These are phyloP conservation scores for Lycaon pictus DNA, from an alignment of 2,113 vertebrate species.

Conservation along the genomic window DNA sequence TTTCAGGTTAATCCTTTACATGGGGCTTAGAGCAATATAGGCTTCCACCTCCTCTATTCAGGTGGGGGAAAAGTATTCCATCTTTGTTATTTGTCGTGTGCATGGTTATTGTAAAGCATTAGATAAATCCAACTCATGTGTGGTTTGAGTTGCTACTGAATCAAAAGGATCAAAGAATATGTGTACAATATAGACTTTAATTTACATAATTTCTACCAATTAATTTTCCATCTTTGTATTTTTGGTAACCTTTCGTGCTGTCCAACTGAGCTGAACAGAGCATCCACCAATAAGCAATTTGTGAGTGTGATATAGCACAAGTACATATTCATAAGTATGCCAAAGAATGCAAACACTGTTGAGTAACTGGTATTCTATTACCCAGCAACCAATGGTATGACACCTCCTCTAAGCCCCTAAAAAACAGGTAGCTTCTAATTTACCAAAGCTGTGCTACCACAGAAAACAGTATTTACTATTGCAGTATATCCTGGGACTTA, in stretches of 20 bases:
- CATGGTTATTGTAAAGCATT: background rate
- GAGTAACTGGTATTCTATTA: background rate
- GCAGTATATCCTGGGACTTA: background rate
- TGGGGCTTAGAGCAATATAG: background rate
- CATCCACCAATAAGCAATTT: constrained; percentile 1
- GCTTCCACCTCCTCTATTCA: background rate
- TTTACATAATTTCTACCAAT: background rate
- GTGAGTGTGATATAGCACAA: background rate
- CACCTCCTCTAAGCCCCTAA: background rate
- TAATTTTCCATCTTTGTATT: background rate
- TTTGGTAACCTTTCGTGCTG: background rate
- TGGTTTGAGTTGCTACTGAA: background rate
- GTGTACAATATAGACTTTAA: background rate
- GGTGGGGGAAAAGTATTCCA: background rate
- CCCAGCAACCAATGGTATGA: background rate
- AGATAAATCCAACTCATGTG: background rate
- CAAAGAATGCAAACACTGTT: background rate
- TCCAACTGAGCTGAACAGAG: background rate
- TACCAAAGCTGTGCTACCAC: background rate
- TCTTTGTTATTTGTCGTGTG: background rate
- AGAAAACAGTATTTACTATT: background rate
- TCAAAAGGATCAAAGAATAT: background rate
- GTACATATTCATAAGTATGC: background rate
- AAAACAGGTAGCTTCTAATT: background rate
- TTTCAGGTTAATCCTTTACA: background rate